Conservation (phyloP, 2,113 vertebrate genomes). For the Sander lucioperca region DNA sequence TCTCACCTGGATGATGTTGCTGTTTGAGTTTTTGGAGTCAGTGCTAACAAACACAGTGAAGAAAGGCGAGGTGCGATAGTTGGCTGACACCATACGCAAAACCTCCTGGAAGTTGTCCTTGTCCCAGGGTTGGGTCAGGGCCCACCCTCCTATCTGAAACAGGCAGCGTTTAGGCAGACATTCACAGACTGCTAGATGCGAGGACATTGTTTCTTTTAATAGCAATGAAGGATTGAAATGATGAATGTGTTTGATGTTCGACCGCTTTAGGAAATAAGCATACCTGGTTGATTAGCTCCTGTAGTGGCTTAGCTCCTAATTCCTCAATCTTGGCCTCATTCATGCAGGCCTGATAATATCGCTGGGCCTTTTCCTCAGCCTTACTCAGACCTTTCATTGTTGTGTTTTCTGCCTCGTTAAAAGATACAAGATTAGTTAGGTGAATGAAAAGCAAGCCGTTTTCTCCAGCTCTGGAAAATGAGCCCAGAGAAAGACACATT, state of each 20-base stretch:
- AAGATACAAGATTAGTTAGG: background rate
- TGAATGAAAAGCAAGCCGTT: background rate
- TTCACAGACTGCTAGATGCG: background rate
- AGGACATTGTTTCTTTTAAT: background rate
- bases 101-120: slow-evolving; percentile 92
- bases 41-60: slow-evolving; percentile 94
- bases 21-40: slow-evolving; percentile 96
- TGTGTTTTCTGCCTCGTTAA: slow-evolving; percentile 87
- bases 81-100: slow-evolving; percentile 87
- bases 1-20: slow-evolving; percentile 95
- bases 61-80: slow-evolving; percentile 92
- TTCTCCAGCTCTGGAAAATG: background rate
- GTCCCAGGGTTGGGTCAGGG: slow-evolving; percentile 87
- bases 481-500: background rate
- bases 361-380: slow-evolving; percentile 92
- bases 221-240: background rate
- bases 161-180: slow-evolving; percentile 2
- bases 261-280: background rate
- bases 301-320: slow-evolving; percentile 89
- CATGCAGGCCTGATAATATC: slow-evolving; percentile 96
- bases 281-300: slow-evolving; percentile 92
- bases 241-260: slow-evolving; percentile 8
- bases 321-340: slow-evolving; percentile 93
- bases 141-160: slow-evolving; percentile 94
- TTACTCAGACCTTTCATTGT: slow-evolving; percentile 86